Evolutionary conservation across 2,113 vertebrate species (phyloP), one percentile per base, ranked within the genome.

Genomic region (Fukomys damarensis): DNA sequence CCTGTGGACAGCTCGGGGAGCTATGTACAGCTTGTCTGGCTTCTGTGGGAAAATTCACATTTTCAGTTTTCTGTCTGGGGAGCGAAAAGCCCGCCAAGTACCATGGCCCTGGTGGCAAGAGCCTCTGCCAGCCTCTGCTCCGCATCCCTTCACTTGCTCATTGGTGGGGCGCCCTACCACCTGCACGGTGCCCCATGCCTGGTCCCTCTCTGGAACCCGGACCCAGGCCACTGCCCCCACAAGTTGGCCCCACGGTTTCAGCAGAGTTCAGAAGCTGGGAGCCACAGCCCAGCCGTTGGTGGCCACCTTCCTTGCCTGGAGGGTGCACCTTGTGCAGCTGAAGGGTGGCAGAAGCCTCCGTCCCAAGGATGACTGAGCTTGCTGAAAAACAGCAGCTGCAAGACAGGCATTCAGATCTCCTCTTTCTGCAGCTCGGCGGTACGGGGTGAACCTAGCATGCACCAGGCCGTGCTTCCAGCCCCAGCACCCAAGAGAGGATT

Each of bases 21-120:
- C 63, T 63, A 76, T 41, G 56, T 30, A 46, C 19, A 6, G 56
- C 5, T 13, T 38, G 17, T 41, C 95, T 79, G 86, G 46, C 58
- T 89, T 95, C 72, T 82, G 81, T 77, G 35, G 13, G 77, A 61
- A 30, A 76, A 43, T 87, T 38, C n/a, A 58, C 63, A 94, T 65
- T 72, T 95, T 89, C 52, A 66, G 28, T 83, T 90, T 85, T 89
- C 91, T 59, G 28, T 70, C 59, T 86, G 35, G 74, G 74, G 95
- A 68, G 43, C 22, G 86, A 91, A 94, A 43, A 88, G 41, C 65
- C 19, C 59, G 17, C 20, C 86, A 95, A 80, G 77, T 80, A 70
- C 43, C 14, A 1, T 54, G 68, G 46, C 41, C 66, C 16, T 59
- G 46, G 46, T 38, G 30, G 32, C 41, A 56, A 41, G 16, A 52